A percentile compares a stretch with the other conserved stretches of the same genome.
phyloP scores from a whole-genome alignment of 2,113 vertebrate genomes.

The Sakesphorus luctuosus region DNA sequence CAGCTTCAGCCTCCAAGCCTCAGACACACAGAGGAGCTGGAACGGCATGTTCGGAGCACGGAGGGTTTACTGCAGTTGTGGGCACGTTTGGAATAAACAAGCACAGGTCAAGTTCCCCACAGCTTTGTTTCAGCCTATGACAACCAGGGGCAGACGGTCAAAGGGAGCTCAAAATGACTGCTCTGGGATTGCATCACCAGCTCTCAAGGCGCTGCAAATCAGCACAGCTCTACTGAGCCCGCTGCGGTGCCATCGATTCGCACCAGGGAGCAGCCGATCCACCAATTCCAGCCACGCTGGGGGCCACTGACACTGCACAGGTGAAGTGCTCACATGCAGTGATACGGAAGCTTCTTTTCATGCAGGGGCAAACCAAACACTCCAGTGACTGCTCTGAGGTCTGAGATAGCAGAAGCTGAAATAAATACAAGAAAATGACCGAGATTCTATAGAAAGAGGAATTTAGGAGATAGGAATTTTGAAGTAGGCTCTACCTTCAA shows the following conservation, averaged over 20 bases:
- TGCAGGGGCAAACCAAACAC: background rate
- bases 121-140: background rate
- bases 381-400: background rate
- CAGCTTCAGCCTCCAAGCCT: constrained; percentile 46
- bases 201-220: background rate
- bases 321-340: background rate
- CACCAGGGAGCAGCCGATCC: rapidly evolving
- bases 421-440: background rate
- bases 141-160: background rate
- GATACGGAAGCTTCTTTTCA: background rate
- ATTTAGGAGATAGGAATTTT: background rate
- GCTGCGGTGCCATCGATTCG: rapidly evolving
- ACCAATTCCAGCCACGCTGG: rapidly evolving
- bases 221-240: background rate
- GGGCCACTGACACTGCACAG: background rate
- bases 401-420: background rate
- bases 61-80: background rate
- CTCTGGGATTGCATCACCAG: background rate
- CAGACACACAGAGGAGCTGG: constrained; percentile 2
- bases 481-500: background rate
- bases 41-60: background rate
- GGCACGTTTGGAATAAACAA: constrained; percentile 31
- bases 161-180: background rate
- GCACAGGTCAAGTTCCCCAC: constrained; percentile 22
- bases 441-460: background rate